Base-by-base conservation (phyloP, 2,888 invertebrate species). In the Euplagia quadripunctaria region DNA sequence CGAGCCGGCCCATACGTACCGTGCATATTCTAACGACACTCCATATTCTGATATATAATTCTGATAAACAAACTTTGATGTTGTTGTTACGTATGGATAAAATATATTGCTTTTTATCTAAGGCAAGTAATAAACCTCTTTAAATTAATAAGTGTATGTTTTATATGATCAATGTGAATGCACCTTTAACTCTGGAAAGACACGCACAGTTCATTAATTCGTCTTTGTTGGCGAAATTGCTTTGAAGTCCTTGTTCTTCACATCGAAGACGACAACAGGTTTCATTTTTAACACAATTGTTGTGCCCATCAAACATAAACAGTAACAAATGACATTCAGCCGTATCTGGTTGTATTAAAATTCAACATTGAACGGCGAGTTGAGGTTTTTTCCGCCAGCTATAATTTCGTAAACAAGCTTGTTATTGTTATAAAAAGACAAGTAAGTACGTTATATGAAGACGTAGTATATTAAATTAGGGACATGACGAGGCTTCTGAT, bases 361-460 rank as follows among this genome's bases (percentile, higher is more conserved):
- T 61, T 31, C 31, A 61, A 14, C 12, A 31, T 61, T 61, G 61
- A 61, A 31, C 20, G 61, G 14, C 14, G 61, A 61, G 31, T 31
- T 61, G 61, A 61, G 12, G 31, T 61, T 61, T 61, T 61, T 61
- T 9, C 61, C 61, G 31, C 31, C 61, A 61, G 61, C 61, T 61
- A 61, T 61, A 61, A 61, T 61, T 61, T 61, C 31, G 31, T 61
- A 61, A 61, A 61, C 61, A 61, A 61, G 61, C 61, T 61, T 61
- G 61, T 61, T 61, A 61, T 61, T 61, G 61, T 61, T 61, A 61
- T 61, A 61, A 61, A 61, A 20, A 61, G 61, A 61, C 61, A 61
- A 61, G 61, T 61, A 61, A 61, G 14, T 61, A 61, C 61, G 61
- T 61, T 61, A 61, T 61, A 61, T 61, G 61, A 31, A 31, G 61